These are phyloP conservation scores for Oedothorax gibbosus DNA, from an alignment of 1,140 invertebrate genomes.

Conservation along the genomic window DNA sequence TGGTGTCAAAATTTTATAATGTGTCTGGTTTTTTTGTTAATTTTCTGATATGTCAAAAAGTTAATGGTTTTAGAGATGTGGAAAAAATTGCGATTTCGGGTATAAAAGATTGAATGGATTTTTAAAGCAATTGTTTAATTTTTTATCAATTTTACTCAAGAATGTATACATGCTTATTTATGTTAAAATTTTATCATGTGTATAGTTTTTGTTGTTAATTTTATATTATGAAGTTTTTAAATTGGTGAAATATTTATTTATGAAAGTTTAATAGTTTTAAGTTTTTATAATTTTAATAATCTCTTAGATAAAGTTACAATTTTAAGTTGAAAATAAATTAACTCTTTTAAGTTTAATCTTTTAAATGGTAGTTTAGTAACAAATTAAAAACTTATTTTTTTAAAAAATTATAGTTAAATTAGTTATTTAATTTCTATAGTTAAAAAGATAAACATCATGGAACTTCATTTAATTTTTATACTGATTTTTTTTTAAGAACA, in stretches of 20 bases:
- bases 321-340: no score
- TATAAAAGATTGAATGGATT: background rate
- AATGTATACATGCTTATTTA: background rate
- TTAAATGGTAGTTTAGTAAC: no score
- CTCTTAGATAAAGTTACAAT: no score
- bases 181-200: background rate
- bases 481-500: background rate
- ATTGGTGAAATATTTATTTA: no score
- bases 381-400: no score
- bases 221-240: background rate
- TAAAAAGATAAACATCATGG: no score
- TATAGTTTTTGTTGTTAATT: background rate
- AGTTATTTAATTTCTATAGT: no score
- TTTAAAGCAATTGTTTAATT: background rate
- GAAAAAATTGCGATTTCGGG: background rate
- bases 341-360: no score
- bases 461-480: background rate
- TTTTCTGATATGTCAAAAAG: background rate
- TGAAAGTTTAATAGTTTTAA: no score
- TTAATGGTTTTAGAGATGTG: background rate
- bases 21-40: slow-evolving; percentile 1
- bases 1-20: background rate
- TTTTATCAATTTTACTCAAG: background rate
- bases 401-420: no score
- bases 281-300: no score